phyloP scores from a whole-genome alignment of 2,797 vertebrate species.

The Sebastes vulpes region DNA sequence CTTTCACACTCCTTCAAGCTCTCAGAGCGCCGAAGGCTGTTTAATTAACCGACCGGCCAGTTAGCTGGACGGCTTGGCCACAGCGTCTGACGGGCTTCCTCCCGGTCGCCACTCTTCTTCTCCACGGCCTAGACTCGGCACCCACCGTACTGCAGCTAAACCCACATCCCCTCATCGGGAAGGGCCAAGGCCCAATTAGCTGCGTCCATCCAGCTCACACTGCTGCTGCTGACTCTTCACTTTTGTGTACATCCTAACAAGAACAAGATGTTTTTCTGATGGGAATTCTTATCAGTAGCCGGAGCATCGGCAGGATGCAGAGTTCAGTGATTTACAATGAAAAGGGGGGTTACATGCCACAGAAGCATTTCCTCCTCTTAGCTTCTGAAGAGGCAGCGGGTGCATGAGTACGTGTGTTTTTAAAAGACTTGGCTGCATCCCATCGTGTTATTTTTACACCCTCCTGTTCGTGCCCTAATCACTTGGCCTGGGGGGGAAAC shows the following conservation, averaged over 20 bases:
- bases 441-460: conserved; percentile 61
- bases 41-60: conserved; percentile 69
- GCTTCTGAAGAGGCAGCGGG: conserved; percentile 52
- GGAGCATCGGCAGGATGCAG: conserved; percentile 8
- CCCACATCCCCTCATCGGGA: conserved; percentile 74
- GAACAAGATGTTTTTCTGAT: conserved; percentile 68
- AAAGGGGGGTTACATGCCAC: conserved; percentile 24
- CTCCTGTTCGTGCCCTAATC: conserved; percentile 54
- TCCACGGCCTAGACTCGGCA: conserved; percentile 42
- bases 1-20: conserved; percentile 56
- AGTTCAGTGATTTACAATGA: conserved; percentile 44
- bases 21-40: conserved; percentile 41
- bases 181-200: conserved; percentile 73
- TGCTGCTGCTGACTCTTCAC: conserved; percentile 58
- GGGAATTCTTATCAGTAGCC: conserved; percentile 55
- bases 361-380: conserved; percentile 41
- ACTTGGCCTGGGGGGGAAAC: conserved; percentile 38
- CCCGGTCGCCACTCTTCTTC: conserved; percentile 40
- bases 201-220: conserved; percentile 49
- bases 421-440: conserved; percentile 38
- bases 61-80: conserved; percentile 45
- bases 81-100: conserved; percentile 68
- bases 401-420: conserved; percentile 47
- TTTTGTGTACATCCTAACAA: conserved; percentile 64
- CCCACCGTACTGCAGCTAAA: conserved; percentile 55